Evolutionary conservation across 2,888 invertebrate species (phyloP), one percentile per base, ranked within the genome.

Genomic region (Amblyjoppa proteus): DNA sequence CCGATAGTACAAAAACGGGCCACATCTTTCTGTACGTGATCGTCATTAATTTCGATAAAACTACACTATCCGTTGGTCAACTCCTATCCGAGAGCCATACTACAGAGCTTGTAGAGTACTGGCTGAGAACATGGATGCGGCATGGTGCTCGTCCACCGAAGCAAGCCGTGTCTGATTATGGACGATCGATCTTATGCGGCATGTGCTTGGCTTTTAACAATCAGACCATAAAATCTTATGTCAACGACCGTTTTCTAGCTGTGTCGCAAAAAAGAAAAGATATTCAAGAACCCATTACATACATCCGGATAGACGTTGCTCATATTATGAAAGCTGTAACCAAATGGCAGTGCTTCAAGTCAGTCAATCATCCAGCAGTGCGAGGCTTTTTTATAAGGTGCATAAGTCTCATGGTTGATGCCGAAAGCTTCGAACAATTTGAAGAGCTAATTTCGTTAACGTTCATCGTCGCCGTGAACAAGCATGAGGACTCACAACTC

Each of bases 151-250:
- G 45, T 4, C 76, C 53, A 13, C 85, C 85, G 2, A 81, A 70
- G 49, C 75, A 85, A 49, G 76, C 77, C 7, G 69, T 83, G 1
- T 71, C 76, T 16, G 83, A 88, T 64, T 79, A 79, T 25, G 87
- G 83, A 1, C 68, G 66, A 71, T 82, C 87, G 4, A 61, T 88
- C 6, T 53, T 88, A 53, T 76, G 45, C 41, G 84, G 82, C 6
- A 66, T 85, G 28, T 81, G 76, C 41, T 75, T 87, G 13, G 85
- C 87, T 16, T 87, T 87, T 51, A 87, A 88, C 69, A 76, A 87
- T 20, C 34, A 66, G 31, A 71, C 77, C 0, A 41, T 87, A 25
- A 83, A 75, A 41, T 28, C 56, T 13, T 88, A 85, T 45, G 56
- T 87, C 6, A 64, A 56, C 11, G 51, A 51, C 16, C 51, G 51